These are phyloP conservation scores for Girardia tigrina DNA, from an alignment of 2,888 invertebrate species.

Conservation along the genomic window DNA sequence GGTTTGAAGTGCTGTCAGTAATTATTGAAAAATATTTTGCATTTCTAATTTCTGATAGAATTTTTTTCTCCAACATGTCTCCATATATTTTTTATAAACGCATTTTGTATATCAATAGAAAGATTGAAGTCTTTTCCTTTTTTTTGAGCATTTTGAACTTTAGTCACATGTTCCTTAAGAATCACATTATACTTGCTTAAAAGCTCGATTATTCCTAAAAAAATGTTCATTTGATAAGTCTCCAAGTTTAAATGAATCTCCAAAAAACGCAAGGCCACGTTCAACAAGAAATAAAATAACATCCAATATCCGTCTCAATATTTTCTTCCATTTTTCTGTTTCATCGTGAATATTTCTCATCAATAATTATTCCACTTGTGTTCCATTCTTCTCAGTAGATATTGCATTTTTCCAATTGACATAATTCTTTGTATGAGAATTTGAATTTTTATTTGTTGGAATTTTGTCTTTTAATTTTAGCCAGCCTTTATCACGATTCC, in stretches of 20 bases:
- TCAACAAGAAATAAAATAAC: neutral
- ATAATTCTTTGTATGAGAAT: neutral
- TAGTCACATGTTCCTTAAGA: neutral
- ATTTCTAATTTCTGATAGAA: neutral
- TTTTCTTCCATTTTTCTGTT: neutral
- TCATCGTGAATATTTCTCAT: no score
- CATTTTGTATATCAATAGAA: neutral
- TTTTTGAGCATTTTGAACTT: neutral
- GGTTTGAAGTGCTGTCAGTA: neutral
- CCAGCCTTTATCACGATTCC: neutral
- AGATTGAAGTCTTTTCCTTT: neutral
- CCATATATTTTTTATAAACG: neutral
- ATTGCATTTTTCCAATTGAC: neutral
- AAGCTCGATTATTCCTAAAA: neutral
- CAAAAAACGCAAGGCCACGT: neutral
- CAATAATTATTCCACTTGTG: neutral
- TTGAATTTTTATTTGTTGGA: neutral
- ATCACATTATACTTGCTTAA: neutral
- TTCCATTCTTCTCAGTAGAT: neutral
- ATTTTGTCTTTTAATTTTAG: neutral
- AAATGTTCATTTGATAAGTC: neutral
- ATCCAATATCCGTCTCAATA: neutral
- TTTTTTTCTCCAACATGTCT: neutral
- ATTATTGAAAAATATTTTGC: neutral
- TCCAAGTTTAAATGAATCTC: neutral